Base-by-base conservation (phyloP, 2,113 vertebrate genomes). In the Pluvianellus socialis region DNA sequence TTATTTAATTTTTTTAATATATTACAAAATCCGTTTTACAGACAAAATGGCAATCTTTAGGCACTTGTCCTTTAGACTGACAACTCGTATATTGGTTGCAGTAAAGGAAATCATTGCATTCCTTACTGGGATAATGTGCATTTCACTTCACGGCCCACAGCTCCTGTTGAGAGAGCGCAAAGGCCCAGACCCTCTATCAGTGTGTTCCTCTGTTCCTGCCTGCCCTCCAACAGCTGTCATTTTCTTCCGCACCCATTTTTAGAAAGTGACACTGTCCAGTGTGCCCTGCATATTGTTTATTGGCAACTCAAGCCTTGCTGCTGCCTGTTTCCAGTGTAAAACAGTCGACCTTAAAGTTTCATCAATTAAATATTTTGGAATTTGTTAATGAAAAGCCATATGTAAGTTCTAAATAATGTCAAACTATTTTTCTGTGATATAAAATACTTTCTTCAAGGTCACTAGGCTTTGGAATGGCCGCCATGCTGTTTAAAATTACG, bases 171-270 rank as follows among this genome's bases (percentile, higher is more conserved):
- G 58, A 75, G 44, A 33, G 35, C 3, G 0, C 20, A 35, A 23
- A 45, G 52, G 63, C 52, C 38, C 23, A 35, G 49, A 26, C 30
- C 42, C 50, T 33, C 12, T 52, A 6, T 70, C 3, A 0, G 66
- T 52, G 82, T 90, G 32, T 42, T 70, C 42, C 40, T 71, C 67
- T 83, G 45, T 74, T 95, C 86, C 73, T 89, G 85, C 55, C 79
- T 79, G 63, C 38, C 73, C 26, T 83, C 67, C 68, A 84, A 59
- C 89, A 95, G 97, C 88, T 98, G 96, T 94, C 92, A 94, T 79
- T 95, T 97, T 83, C 83, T 94, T 68, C 82, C 88, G 82, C 59
- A 47, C 84, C 91, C 92, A 84, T 73, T 95, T 98, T 97, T 97
- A 97, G 95, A 94, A 96, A 89, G 67, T 92, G 91, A 89, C 85